Evolutionary conservation across 2,113 vertebrate species (phyloP).

Genomic region (Dolichotis patagonum): DNA sequence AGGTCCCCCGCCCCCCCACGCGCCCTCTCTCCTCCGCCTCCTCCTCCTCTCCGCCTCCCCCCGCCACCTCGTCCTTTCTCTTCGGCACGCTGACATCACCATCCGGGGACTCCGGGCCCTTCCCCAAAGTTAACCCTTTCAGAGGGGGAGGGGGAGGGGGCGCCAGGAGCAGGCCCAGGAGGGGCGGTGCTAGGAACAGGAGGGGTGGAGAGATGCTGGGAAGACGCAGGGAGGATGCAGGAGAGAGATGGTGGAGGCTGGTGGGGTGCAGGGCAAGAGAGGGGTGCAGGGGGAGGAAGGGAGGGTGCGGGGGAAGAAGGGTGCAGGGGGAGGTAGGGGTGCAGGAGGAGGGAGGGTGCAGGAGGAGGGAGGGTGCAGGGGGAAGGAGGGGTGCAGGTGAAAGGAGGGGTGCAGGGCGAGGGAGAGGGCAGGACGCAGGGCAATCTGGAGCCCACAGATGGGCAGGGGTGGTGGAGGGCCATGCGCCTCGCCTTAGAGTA

Average conservation of each 20-base stretch:
- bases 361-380: no score
- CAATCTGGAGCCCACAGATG: not conserved
- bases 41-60: slow-evolving; percentile 82
- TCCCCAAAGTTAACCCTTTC: slow-evolving; percentile 78
- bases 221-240: not conserved
- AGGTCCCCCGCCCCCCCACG: slow-evolving; percentile 77
- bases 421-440: no score
- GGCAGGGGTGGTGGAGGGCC: no score
- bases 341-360: no score
- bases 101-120: slow-evolving; percentile 79
- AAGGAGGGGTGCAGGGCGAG: no score
- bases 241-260: not conserved
- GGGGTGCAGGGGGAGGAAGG: not conserved
- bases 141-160: slow-evolving; percentile 19
- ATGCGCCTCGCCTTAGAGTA: no score
- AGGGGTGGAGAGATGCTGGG: not conserved
- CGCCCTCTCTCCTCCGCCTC: slow-evolving; percentile 81
- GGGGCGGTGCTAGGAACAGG: slow-evolving; percentile 55
- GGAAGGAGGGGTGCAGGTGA: no score
- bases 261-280: not conserved
- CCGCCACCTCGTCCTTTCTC: slow-evolving; percentile 82
- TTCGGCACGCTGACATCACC: slow-evolving; percentile 77
- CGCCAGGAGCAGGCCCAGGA: slow-evolving; percentile 50
- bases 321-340: not conserved
- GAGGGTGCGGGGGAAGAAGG: not conserved